Conservation (phyloP, 2,888 invertebrate species). For the Boloria selene region DNA sequence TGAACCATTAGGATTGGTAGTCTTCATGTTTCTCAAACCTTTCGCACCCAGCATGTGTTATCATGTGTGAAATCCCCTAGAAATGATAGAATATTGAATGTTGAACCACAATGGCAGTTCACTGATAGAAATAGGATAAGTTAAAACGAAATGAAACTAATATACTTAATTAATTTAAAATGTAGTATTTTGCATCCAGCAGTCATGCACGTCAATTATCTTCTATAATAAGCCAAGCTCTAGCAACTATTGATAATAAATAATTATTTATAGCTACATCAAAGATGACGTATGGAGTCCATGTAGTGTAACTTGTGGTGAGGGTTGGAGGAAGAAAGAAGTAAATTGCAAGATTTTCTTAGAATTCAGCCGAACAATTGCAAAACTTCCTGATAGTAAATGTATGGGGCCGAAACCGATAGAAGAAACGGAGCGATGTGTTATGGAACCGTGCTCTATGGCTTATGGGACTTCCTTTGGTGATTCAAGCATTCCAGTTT, state of each 20-base stretch:
- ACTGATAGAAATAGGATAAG: slow-evolving; percentile 20
- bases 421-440: slow-evolving; percentile 91
- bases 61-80: slow-evolving; percentile 41
- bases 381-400: slow-evolving; percentile 92
- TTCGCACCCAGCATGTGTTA: slow-evolving; percentile 67
- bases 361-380: slow-evolving; percentile 94
- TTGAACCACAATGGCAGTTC: slow-evolving; percentile 23
- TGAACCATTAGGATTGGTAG: slow-evolving; percentile 49
- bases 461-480: slow-evolving; percentile 82
- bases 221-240: not conserved
- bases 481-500: slow-evolving; percentile 71
- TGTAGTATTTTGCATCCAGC: slow-evolving; percentile 27
- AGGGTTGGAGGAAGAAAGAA: slow-evolving; percentile 91
- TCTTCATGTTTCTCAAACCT: slow-evolving; percentile 47
- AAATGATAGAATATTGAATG: slow-evolving; percentile 30
- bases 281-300: slow-evolving; percentile 94
- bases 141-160: not conserved
- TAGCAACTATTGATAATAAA: no score
- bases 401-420: slow-evolving; percentile 93
- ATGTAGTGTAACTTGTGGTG: slow-evolving; percentile 95
- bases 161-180: not conserved
- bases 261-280: slow-evolving; percentile 86
- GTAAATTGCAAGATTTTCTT: slow-evolving; percentile 98
- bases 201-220: slow-evolving; percentile 36
- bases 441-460: slow-evolving; percentile 88